A percentile compares a stretch with the other conserved stretches of the same genome.
These are phyloP conservation scores for Uria aalge DNA, from an alignment of 2,113 vertebrate genomes.

Conservation along the genomic window DNA sequence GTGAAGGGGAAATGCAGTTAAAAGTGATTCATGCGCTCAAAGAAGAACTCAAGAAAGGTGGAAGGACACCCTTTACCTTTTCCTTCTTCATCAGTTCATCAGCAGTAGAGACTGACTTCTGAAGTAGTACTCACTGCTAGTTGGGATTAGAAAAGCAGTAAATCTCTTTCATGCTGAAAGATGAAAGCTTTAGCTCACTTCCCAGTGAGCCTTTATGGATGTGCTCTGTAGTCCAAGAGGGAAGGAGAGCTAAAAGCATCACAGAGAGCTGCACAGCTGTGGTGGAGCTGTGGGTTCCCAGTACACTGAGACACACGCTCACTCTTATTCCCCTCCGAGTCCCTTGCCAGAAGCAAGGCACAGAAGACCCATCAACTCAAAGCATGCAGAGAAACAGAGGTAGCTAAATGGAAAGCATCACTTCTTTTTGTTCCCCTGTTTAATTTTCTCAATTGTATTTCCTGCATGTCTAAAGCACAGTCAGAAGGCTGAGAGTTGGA, in stretches of 20 bases:
- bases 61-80: neutral
- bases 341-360: neutral
- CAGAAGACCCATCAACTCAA: neutral
- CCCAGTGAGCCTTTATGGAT: neutral
- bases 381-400: neutral
- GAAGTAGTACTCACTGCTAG: neutral
- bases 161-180: conserved; percentile 14
- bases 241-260: neutral
- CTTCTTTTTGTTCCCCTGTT: neutral
- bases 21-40: neutral
- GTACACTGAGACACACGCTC: neutral
- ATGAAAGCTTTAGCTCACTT: conserved; percentile 28
- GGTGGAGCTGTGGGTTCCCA: neutral
- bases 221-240: neutral
- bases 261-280: neutral
- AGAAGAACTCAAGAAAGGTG: neutral
- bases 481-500: neutral
- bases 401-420: neutral
- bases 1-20: neutral
- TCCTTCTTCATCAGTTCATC: neutral
- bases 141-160: neutral
- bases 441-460: neutral
- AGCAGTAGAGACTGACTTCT: neutral
- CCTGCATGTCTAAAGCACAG: neutral
- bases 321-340: neutral